These are phyloP conservation scores for Drosophila basisetae DNA, from an alignment of 2,888 invertebrate species.

Conservation along the genomic window DNA sequence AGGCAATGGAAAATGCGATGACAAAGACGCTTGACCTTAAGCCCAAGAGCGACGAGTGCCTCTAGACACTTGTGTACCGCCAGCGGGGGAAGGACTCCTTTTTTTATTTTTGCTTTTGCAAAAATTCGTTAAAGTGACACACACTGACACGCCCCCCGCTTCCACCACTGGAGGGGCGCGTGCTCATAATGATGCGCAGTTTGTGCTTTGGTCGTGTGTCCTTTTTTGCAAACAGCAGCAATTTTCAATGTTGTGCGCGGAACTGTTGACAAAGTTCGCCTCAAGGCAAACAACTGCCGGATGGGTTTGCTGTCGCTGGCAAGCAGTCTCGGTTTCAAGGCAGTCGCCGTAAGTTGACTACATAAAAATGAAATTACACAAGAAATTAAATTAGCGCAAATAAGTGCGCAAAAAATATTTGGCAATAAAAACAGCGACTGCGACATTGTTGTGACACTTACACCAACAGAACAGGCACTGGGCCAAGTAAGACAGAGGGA, in stretches of 20 bases:
- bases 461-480: slow-evolving; percentile 35
- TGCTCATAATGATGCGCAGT: slow-evolving; percentile 71
- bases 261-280: slow-evolving; percentile 80
- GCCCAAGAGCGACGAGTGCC: slow-evolving; percentile 53
- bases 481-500: slow-evolving; percentile 21
- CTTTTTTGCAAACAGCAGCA: slow-evolving; percentile 69
- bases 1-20: slow-evolving; percentile 52
- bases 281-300: slow-evolving; percentile 71
- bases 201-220: slow-evolving; percentile 39
- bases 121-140: slow-evolving; percentile 66
- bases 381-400: slow-evolving; percentile 79
- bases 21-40: slow-evolving; percentile 77
- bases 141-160: slow-evolving; percentile 57
- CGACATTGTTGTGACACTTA: slow-evolving; percentile 75
- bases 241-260: slow-evolving; percentile 76
- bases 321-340: slow-evolving; percentile 69
- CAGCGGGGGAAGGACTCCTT: neutral
- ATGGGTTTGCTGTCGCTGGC: slow-evolving; percentile 5
- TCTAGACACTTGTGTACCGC: slow-evolving; percentile 53
- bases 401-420: slow-evolving; percentile 63
- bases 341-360: slow-evolving; percentile 62
- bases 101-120: neutral
- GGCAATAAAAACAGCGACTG: slow-evolving; percentile 69
- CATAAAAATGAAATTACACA: slow-evolving; percentile 79
- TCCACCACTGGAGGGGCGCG: slow-evolving; percentile 15